Evolutionary conservation across 2,797 vertebrate genomes (phyloP).

Genomic region (Clarias pachynema): DNA sequence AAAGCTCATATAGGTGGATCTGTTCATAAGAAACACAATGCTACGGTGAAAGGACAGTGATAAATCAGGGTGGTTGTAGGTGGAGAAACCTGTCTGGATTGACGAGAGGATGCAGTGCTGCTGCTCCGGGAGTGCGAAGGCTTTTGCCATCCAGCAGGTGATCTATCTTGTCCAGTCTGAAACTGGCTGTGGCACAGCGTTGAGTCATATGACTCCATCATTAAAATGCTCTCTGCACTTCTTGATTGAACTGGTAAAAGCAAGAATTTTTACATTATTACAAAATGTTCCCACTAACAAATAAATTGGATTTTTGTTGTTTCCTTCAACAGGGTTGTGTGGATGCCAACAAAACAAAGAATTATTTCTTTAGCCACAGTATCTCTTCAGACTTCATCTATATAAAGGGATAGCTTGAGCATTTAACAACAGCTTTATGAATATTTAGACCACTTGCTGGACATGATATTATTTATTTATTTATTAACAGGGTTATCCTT

Average conservation of each 20-base stretch:
- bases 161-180: conserved; percentile 81
- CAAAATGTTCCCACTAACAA: background rate
- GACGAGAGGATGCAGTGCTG: conserved; percentile 84
- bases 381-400: background rate
- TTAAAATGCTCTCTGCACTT: conserved; percentile 18
- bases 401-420: background rate
- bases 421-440: background rate
- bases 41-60: background rate
- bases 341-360: background rate
- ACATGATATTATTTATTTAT: too few species aligned
- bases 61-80: background rate
- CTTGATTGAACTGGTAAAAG: conserved; percentile 27
- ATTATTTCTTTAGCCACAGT: background rate
- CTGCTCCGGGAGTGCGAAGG: conserved; percentile 80
- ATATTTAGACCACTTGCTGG: background rate
- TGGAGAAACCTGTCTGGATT: conserved; percentile 81
- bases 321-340: background rate
- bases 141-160: conserved; percentile 68
- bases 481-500: background rate
- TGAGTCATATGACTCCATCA: conserved; percentile 67
- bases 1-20: background rate
- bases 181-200: conserved; percentile 69
- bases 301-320: background rate
- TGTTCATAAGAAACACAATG: background rate
- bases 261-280: conserved; percentile 9